Conservation (phyloP, 2,113 vertebrate species). For the Anthoscopus minutus region DNA sequence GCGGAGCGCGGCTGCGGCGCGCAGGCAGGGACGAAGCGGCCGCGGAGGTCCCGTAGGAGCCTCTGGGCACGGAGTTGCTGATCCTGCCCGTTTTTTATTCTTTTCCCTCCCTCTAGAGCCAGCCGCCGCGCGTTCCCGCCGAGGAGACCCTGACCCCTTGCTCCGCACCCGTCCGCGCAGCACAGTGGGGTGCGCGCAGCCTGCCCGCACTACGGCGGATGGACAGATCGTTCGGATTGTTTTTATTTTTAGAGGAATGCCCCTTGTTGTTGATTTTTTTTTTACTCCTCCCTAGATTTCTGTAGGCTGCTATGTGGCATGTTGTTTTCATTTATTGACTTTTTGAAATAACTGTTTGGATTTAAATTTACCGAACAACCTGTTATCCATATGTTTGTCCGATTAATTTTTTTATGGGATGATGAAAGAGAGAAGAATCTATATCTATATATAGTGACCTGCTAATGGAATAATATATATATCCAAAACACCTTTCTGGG, state of each 20-base stretch:
- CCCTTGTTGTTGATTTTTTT: neutral
- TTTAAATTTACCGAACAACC: constrained; percentile 41
- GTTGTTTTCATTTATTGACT: neutral
- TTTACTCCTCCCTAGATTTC: neutral
- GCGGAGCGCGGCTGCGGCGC: neutral
- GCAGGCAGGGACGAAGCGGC: neutral
- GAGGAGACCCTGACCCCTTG: neutral
- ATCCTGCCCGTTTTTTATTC: neutral
- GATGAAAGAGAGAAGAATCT: constrained; percentile 47
- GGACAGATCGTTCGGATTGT: neutral
- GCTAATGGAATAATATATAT: neutral
- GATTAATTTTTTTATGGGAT: constrained; percentile 29
- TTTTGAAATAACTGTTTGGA: neutral
- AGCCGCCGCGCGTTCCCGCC: neutral
- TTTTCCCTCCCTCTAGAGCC: neutral
- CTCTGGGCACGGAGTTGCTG: neutral
- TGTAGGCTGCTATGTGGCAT: neutral
- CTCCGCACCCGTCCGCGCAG: neutral
- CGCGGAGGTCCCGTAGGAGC: neutral
- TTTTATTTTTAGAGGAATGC: neutral
- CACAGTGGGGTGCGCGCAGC: neutral
- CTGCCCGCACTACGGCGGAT: neutral
- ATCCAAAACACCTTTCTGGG: constrained; percentile 18
- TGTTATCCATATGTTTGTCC: constrained; percentile 37
- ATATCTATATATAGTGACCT: constrained; percentile 1